These are phyloP conservation scores for Oreotrochilus melanogaster DNA, from an alignment of 2,113 vertebrate species.

Conservation along the genomic window DNA sequence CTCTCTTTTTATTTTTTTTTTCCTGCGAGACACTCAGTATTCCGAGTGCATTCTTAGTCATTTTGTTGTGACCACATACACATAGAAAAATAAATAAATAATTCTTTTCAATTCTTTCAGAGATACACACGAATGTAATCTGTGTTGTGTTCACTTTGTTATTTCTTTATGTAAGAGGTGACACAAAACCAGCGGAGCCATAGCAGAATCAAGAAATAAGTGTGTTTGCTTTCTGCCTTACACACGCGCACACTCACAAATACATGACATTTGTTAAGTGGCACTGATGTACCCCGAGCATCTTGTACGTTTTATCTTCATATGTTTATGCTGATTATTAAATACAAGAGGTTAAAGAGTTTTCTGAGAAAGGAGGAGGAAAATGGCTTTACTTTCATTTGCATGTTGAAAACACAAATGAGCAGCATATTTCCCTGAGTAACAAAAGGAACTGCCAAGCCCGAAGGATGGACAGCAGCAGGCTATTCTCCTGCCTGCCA, in stretches of 20 bases:
- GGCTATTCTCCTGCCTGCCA: neutral
- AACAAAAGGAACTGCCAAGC: constrained; percentile 35
- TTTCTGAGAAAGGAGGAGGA: neutral
- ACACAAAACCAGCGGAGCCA: constrained; percentile 22
- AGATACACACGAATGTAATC: constrained; percentile 1
- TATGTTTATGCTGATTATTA: constrained; percentile 19
- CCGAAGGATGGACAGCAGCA: neutral
- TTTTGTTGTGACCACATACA: neutral
- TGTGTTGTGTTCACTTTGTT: constrained; percentile 36
- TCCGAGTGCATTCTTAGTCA: neutral
- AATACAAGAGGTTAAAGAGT: neutral
- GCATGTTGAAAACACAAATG: neutral
- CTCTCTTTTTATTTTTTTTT: neutral
- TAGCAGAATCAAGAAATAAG: neutral
- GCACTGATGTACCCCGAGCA: neutral
- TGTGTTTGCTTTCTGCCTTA: constrained; percentile 25
- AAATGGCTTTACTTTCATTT: neutral
- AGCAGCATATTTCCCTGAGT: neutral
- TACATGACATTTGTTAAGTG: constrained; percentile 30
- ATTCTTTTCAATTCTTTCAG: neutral
- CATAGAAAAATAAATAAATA: neutral
- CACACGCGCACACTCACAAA: neutral
- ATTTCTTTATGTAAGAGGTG: constrained; percentile 41
- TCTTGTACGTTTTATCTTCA: neutral
- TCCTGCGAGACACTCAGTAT: neutral